Base-by-base conservation (phyloP, 2,113 vertebrate genomes). In the Rhinoderma darwinii region DNA sequence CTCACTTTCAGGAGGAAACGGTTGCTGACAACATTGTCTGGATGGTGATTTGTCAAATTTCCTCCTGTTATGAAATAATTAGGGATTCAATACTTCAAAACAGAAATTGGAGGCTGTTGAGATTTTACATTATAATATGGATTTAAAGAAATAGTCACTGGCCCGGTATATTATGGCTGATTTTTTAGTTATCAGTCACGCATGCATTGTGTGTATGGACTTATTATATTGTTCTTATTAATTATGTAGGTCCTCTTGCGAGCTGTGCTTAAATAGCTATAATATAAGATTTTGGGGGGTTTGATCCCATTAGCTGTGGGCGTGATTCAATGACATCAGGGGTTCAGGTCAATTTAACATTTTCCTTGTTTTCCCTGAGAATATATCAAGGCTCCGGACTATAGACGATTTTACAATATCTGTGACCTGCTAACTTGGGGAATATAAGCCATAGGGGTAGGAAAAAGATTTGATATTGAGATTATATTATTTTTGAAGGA, bases 41-140 rank as follows among this genome's bases (percentile, higher is more conserved):
- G 56, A 54, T 22, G 51, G 44, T 30, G 12, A 72, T 70, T 86
- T 80, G 63, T 86, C 84, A 86, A 70, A 63, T 70, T 85, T 73
- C 82, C 32, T 84, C 68, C 27, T 70, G 81, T 43, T 68, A 15
- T 12, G 66, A 30, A 66, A 82, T 80, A 39, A 51, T 80, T 35
- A 59, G 30, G 59, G 77, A 56, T 80, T 80, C 59, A 59, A 54
- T 17, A 32, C n/a, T 22, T 76, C 20, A 41, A 27, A 35, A 59
- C 11, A 12, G 56, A 59, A 59, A 59, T 25, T 25, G 20, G 56
- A 59, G n/a, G 56, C 56, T 25, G 18, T 22, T 18, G 4, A 25
- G 56, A 6, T 59, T 59, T 59, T 59, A 59, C 20, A 59, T 1
- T 59, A 25, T 59, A 59, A 25, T 68, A 11, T 68, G 63, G 12